Evolutionary conservation across 2,797 vertebrate genomes (phyloP).

Genomic region (Nyctibius grandis): DNA sequence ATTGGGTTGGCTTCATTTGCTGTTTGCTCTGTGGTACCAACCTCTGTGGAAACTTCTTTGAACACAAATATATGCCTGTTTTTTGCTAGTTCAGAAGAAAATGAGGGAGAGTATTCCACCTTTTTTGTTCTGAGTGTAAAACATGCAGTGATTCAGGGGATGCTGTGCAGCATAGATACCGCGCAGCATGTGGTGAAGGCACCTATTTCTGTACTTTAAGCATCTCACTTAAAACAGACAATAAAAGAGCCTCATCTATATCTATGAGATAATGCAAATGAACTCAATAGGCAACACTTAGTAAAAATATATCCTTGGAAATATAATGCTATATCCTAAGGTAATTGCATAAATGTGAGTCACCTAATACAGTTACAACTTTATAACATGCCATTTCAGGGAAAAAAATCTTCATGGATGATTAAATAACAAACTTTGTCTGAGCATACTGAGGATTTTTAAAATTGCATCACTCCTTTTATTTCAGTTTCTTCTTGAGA

Average conservation of each 20-base stretch:
- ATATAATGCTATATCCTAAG: not conserved
- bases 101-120: not conserved
- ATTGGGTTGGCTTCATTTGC: not conserved
- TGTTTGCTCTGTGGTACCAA: not conserved
- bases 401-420: not conserved
- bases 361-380: not conserved
- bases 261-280: constrained; percentile 8
- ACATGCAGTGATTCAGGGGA: not conserved
- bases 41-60: not conserved
- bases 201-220: not conserved
- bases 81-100: not conserved
- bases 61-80: not conserved
- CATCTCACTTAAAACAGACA: not conserved
- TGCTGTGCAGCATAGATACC: not conserved
- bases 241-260: not conserved
- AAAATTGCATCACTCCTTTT: not conserved
- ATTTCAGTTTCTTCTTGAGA: not conserved
- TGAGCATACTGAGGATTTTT: not conserved
- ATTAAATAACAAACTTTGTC: constrained; percentile 12
- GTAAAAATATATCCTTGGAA: constrained; percentile 22
- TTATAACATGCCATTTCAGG: not conserved
- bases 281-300: constrained; percentile 6
- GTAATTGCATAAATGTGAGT: not conserved
- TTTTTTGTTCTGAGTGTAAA: not conserved
- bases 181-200: accelerated